Evolutionary conservation across 92 coral and sea anemone genomes (phyloP).

Genomic region (Chrysogorgia sp.): DNA sequence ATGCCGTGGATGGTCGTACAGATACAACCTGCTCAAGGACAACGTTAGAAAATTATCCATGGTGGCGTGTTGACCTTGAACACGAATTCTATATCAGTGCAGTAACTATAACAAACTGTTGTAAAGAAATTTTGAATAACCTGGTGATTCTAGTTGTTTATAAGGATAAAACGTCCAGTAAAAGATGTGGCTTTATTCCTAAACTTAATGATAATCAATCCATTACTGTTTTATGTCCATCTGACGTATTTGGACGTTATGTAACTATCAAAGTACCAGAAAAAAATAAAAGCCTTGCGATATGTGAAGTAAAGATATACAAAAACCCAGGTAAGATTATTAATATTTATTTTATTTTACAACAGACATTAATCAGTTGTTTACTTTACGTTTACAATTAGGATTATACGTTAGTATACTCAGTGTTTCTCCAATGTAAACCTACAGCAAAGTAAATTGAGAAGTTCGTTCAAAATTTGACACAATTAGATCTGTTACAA

Average conservation of each 20-base stretch:
- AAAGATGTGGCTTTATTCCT: constrained; percentile 8
- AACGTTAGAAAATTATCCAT: constrained; percentile 25
- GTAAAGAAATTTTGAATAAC: constrained; percentile 13
- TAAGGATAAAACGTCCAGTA: constrained; percentile 2
- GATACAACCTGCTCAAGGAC: constrained; percentile 34
- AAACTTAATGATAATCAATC: background rate
- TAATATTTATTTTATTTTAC: background rate
- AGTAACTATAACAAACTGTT: constrained; percentile 27
- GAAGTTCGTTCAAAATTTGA: too few relatives aligned
- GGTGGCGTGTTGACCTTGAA: constrained; percentile 40
- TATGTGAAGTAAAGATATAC: constrained; percentile 34
- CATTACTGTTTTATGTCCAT: background rate
- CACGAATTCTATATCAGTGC: constrained; percentile 7
- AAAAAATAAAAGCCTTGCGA: constrained; percentile 4
- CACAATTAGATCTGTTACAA: too few relatives aligned
- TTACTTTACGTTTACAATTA: background rate
- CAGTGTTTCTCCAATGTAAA: too few relatives aligned
- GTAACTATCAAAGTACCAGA: constrained; percentile 20
- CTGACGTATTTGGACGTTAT: constrained; percentile 28
- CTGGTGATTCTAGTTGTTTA: constrained; percentile 7
- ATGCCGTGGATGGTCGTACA: constrained; percentile 20
- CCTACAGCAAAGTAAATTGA: too few relatives aligned
- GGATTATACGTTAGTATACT: too few relatives aligned
- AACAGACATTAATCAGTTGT: background rate
- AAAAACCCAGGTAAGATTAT: constrained; percentile 22